phyloP scores from a whole-genome alignment of 2,888 invertebrate species.

The Ligdia adustata region DNA sequence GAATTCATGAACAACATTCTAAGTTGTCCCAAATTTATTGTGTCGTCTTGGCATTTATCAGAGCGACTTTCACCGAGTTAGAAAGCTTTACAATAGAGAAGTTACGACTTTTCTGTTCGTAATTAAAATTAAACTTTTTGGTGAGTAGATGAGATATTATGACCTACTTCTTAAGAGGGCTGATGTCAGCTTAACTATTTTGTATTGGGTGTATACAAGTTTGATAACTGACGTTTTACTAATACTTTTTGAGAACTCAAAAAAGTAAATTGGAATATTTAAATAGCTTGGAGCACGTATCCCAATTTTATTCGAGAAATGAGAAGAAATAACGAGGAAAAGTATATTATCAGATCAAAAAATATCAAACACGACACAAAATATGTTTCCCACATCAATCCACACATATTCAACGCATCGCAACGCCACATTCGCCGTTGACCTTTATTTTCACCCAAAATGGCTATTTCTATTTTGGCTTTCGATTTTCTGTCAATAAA shows the following conservation, averaged over 20 bases:
- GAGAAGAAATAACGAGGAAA: too few species aligned
- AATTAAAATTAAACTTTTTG: slow-evolving; percentile 49
- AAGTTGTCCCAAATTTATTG: slow-evolving; percentile 42
- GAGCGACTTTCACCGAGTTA: slow-evolving; percentile 30
- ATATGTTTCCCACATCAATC: slow-evolving; percentile 12
- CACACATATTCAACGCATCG: slow-evolving; percentile 11
- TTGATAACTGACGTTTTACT: too few species aligned
- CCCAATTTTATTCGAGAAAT: too few species aligned
- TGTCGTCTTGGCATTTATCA: slow-evolving; percentile 38
- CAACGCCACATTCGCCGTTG: slow-evolving; percentile 17
- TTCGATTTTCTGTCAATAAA: slow-evolving; percentile 39
- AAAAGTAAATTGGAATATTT: too few species aligned
- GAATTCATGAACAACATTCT: slow-evolving; percentile 40
- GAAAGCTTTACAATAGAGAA: slow-evolving; percentile 37
- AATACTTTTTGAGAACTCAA: too few species aligned
- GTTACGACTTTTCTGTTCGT: slow-evolving; percentile 45
- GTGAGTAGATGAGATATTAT: slow-evolving; percentile 35
- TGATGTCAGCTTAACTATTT: background rate
- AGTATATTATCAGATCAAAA: too few species aligned
- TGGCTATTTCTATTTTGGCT: slow-evolving; percentile 35
- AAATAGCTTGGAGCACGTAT: too few species aligned
- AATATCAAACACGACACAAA: too few species aligned
- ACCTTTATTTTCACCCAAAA: slow-evolving; percentile 32
- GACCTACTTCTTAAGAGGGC: slow-evolving; percentile 15
- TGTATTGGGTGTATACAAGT: background rate